phyloP scores from a whole-genome alignment of 2,113 vertebrate species.

The Trichechus manatus region DNA sequence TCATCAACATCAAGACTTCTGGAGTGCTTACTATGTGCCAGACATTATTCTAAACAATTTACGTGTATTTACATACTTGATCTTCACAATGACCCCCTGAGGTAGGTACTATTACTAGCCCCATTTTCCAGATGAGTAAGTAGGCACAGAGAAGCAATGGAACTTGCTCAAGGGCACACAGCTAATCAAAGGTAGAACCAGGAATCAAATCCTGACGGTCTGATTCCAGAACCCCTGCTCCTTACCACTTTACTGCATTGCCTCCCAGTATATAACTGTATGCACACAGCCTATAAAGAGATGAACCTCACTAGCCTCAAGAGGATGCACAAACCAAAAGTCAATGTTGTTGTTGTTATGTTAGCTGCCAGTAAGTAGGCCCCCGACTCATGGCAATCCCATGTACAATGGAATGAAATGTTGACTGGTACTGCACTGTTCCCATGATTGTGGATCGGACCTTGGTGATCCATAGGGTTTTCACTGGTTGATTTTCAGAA shows the following conservation, averaged over 20 bases:
- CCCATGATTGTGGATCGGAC: too few relatives aligned
- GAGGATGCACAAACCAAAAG: neutral
- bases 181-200: neutral
- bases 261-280: neutral
- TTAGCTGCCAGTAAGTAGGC: too few relatives aligned
- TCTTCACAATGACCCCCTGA: neutral
- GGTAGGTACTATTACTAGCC: neutral
- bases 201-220: neutral
- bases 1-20: neutral
- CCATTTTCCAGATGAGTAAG: neutral
- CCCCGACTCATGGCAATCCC: too few relatives aligned
- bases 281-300: neutral
- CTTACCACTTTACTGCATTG: neutral
- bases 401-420: too few relatives aligned
- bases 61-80: neutral
- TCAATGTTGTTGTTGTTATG: too few relatives aligned
- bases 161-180: neutral
- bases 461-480: too few relatives aligned
- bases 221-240: neutral
- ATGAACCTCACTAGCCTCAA: neutral
- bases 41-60: neutral
- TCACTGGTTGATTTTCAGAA: too few relatives aligned
- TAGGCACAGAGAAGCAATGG: neutral
- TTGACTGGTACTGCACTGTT: too few relatives aligned
- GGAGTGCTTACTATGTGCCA: neutral